Evolutionary conservation across 2,888 invertebrate genomes (phyloP).

Genomic region (Esperia sulphurella): DNA sequence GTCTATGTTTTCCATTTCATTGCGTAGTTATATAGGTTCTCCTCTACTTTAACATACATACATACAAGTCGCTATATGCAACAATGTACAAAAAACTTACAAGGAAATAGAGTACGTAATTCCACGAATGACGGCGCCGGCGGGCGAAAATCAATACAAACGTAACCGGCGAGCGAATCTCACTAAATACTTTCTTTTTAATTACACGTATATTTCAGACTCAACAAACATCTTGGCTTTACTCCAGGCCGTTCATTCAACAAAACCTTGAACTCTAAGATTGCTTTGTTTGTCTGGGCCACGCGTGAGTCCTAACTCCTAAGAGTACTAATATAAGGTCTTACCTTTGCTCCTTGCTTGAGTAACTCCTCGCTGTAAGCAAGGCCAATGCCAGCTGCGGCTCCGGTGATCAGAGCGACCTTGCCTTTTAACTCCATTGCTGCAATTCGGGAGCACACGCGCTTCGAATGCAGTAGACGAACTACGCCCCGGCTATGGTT

Average conservation of each 20-base stretch:
- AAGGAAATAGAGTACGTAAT: conserved; percentile 28
- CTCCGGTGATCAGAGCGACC: conserved; percentile 86
- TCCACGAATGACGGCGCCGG: conserved; percentile 35
- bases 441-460: conserved; percentile 40
- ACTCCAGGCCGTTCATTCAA: conserved; percentile 44
- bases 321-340: conserved; percentile 19
- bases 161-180: conserved; percentile 24
- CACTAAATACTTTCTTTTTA: conserved; percentile 7
- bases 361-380: conserved; percentile 86
- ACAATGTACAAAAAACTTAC: conserved; percentile 29
- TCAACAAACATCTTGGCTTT: conserved; percentile 25
- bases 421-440: conserved; percentile 86
- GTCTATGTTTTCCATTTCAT: too few species aligned
- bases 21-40: too few species aligned
- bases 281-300: conserved; percentile 17
- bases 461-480: conserved; percentile 36
- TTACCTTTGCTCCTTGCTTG: conserved; percentile 86
- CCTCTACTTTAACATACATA: too few species aligned
- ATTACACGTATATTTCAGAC: not conserved
- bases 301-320: too few species aligned
- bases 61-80: too few species aligned
- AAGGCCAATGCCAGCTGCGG: conserved; percentile 85
- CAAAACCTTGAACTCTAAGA: conserved; percentile 56
- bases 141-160: conserved; percentile 68
- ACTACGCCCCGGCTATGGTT: conserved; percentile 43